Evolutionary conservation across 2,797 vertebrate species (phyloP).

Genomic region (Periparus ater): DNA sequence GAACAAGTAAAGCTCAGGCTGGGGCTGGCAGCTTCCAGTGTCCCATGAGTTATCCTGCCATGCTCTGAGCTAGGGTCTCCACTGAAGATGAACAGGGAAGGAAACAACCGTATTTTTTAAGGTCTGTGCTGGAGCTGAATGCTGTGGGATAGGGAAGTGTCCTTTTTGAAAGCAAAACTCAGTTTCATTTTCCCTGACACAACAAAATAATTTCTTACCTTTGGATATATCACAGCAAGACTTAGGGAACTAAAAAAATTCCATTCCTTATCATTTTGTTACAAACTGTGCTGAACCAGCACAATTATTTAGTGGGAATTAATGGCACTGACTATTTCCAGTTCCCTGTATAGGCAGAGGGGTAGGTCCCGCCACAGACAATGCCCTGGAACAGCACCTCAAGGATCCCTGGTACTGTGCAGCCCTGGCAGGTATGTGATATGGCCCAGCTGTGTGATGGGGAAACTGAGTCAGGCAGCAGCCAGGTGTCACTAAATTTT

Average conservation of each 20-base stretch:
- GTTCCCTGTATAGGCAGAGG: rapidly evolving
- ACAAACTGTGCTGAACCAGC: neutral
- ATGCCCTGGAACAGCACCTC: no score
- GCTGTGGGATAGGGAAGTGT: neutral
- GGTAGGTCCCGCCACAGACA: neutral
- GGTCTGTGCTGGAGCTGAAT: neutral
- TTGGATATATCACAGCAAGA: neutral
- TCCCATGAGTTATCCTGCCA: rapidly evolving
- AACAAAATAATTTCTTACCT: neutral
- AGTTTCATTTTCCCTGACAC: neutral
- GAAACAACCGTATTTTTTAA: neutral
- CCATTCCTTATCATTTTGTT: neutral
- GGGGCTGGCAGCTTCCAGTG: neutral
- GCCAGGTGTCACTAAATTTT: neutral
- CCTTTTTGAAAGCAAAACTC: neutral
- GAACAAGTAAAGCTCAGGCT: neutral
- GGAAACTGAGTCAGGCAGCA: neutral
- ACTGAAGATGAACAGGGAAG: neutral
- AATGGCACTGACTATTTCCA: neutral
- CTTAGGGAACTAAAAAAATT: neutral
- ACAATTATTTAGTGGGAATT: neutral
- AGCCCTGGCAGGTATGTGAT: rapidly evolving
- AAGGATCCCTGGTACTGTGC: neutral
- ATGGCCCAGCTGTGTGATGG: neutral
- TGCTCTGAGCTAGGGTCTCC: neutral